Conservation (phyloP, 2,888 invertebrate genomes). For the Pterostichus niger region DNA sequence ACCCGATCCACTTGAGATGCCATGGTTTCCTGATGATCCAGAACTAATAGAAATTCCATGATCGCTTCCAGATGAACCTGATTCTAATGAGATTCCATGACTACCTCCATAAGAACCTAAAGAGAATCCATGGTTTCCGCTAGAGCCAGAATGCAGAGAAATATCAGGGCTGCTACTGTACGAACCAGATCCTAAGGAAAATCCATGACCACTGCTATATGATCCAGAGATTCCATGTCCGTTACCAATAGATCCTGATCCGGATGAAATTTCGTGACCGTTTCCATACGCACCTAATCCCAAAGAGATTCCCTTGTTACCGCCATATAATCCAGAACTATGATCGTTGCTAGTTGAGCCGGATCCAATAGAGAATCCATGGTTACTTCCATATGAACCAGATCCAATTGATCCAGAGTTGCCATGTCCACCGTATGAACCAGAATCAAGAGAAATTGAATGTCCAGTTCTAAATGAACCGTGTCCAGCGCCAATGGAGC, state of each 20-base stretch:
- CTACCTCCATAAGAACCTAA: too few relatives aligned
- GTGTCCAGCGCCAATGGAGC: too few relatives aligned
- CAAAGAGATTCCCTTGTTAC: neutral
- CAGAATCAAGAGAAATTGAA: neutral
- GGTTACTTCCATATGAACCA: neutral
- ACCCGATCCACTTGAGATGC: too few relatives aligned
- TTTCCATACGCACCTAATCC: too few relatives aligned
- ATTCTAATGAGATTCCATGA: too few relatives aligned
- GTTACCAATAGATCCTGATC: slow-evolving; percentile 4
- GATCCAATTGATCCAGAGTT: too few relatives aligned
- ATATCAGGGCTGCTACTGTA: slow-evolving; percentile 23
- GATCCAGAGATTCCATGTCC: slow-evolving; percentile 67
- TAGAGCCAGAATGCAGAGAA: neutral
- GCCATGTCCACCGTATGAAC: neutral
- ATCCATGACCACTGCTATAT: slow-evolving; percentile 35
- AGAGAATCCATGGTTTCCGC: too few relatives aligned
- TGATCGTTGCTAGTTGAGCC: neutral
- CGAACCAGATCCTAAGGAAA: slow-evolving; percentile 7
- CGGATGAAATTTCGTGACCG: too few relatives aligned
- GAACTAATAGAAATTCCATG: neutral
- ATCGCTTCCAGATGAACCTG: neutral
- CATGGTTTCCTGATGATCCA: slow-evolving; percentile 5
- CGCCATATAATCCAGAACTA: neutral
- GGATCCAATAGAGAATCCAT: too few relatives aligned
- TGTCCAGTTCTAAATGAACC: too few relatives aligned